Evolutionary conservation across 2,888 invertebrate genomes (phyloP).

Genomic region (Dicycla oo): DNA sequence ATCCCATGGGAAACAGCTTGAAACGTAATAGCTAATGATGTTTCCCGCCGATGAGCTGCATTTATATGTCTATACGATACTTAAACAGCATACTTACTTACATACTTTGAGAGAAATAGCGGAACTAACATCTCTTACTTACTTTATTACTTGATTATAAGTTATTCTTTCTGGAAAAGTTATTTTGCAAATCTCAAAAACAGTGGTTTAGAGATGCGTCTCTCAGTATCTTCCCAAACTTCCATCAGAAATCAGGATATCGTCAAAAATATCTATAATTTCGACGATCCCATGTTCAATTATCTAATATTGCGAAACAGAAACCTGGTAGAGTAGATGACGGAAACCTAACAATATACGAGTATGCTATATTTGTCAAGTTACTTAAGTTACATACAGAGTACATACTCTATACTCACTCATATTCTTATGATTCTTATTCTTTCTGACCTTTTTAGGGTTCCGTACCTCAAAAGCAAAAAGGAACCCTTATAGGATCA

Average conservation of each 20-base stretch:
- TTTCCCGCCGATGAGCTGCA: slow-evolving; percentile 23
- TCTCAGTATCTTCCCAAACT: background rate
- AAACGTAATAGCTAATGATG: slow-evolving; percentile 20
- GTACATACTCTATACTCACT: background rate
- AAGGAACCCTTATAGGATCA: no score
- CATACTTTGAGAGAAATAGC: slow-evolving; percentile 6
- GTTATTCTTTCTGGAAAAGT: background rate
- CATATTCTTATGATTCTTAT: background rate
- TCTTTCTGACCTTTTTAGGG: background rate
- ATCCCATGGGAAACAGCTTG: slow-evolving; percentile 31
- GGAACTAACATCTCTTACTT: slow-evolving; percentile 12
- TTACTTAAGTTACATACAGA: no score
- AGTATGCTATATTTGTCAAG: background rate
- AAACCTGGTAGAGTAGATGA: background rate
- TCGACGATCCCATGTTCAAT: background rate
- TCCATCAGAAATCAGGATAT: background rate
- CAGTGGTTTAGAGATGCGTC: background rate
- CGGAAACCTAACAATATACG: background rate
- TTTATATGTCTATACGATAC: slow-evolving; percentile 19
- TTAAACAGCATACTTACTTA: slow-evolving; percentile 35
- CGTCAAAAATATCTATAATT: background rate
- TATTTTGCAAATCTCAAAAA: background rate
- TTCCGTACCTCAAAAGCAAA: no score
- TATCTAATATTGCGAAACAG: background rate
- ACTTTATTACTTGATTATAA: background rate